A percentile compares a stretch with the other conserved stretches of the same genome.
phyloP scores from a whole-genome alignment of 2,797 vertebrate genomes.

The Mus spretus region DNA sequence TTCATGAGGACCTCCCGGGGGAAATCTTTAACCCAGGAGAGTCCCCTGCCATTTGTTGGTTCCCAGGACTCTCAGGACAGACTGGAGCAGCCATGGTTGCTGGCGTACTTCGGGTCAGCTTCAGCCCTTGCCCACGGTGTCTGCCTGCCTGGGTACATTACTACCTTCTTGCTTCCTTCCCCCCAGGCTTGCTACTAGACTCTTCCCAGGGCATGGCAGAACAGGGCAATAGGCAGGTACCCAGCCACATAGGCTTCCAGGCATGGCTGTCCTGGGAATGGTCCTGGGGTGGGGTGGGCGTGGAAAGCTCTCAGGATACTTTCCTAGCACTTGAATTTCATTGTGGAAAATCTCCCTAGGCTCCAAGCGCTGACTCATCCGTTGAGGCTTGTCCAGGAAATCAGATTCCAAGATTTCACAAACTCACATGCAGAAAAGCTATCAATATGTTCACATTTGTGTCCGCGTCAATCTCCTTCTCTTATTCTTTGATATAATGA shows the following conservation, averaged over 20 bases:
- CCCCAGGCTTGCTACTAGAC: neutral
- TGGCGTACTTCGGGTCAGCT: too few relatives aligned
- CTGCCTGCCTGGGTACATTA: neutral
- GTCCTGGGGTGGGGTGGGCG: slow-evolving; percentile 38
- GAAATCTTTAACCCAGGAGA: neutral
- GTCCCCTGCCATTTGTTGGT: neutral
- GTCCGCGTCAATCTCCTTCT: slow-evolving; percentile 87
- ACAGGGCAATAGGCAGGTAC: neutral
- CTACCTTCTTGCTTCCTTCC: neutral
- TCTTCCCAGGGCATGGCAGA: neutral
- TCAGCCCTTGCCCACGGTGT: slow-evolving; percentile 30
- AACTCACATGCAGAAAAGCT: slow-evolving; percentile 85
- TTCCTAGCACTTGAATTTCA: slow-evolving; percentile 81
- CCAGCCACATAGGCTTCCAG: slow-evolving; percentile 30
- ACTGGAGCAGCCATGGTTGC: neutral
- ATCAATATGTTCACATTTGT: slow-evolving; percentile 87
- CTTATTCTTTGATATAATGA: slow-evolving; percentile 89
- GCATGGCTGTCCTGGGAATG: slow-evolving; percentile 55
- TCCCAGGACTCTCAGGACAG: neutral
- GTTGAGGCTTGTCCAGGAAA: slow-evolving; percentile 78
- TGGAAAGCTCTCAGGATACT: slow-evolving; percentile 76
- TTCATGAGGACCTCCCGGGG: neutral
- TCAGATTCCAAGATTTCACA: slow-evolving; percentile 80
- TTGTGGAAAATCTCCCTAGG: slow-evolving; percentile 85
- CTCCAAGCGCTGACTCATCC: slow-evolving; percentile 84